Evolutionary conservation across 53 echinoderm and acorn worm genomes (phyloP), one percentile per base, ranked within the genome.

Genomic region (Temnopleurus reevesii): DNA sequence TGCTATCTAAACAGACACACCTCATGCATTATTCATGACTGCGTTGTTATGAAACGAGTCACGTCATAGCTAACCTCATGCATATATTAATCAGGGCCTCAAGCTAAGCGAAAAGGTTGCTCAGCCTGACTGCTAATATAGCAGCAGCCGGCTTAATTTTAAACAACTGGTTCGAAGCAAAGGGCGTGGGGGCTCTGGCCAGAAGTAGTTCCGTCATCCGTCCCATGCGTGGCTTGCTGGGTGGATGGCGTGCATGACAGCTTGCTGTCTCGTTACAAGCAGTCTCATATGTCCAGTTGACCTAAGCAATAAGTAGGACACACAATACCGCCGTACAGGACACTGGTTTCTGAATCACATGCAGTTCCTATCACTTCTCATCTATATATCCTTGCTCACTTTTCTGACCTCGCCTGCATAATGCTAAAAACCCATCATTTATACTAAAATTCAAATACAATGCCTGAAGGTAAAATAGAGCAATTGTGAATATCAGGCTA

Each of bases 191-290:
- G 56, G 41, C 41, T 71, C 38, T 15, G 49, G 51, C 77, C 80
- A 80, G 51, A 80, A 80, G 77, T 49, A 80, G 80, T 80, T 80
- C 80, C 80, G 80, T 80, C 80, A 2, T 51, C 46, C 31, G 24
- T 28, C 5, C 29, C 46, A 25, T 4, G 2, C 60, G 60, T 28
- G 19, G 28, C 53, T 59, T 3, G 27, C 23, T 19, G 60, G 13
- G 30, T 80, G 80, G 71, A n/a, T n/a, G n/a, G n/a, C n/a, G n/a
- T n/a, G 71, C 71, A 23, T 71, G 71, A 63, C 17, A 71, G 71
- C 71, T n/a, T 38, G 71, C 36, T 41, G 23, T 38, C 71, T 71
- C 71, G 41, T 71, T 71, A 38, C 36, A 71, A 71, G 15, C 21
- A 45, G 44, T 45, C 26, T 45, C 3, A 23, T 47, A 30, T 28